A percentile compares a stretch with the other conserved stretches of the same genome.
Evolutionary conservation across 92 coral and sea anemone species (phyloP).

Genomic region (Ricordea florida): DNA sequence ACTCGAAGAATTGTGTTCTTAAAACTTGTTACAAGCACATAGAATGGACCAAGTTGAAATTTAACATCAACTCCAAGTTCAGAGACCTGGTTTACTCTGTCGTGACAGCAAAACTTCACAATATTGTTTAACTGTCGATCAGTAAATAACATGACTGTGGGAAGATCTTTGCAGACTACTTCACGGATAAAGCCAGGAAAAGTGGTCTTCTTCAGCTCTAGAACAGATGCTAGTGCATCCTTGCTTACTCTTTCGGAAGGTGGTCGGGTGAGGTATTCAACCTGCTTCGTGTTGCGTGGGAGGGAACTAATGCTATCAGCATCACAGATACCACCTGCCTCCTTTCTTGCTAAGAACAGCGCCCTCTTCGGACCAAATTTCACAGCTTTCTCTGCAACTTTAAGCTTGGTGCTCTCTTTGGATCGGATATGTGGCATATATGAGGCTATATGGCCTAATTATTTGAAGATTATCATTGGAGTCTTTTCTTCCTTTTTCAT

Average conservation of each 20-base stretch:
- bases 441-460: no score
- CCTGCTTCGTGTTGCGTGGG: conserved; percentile 40
- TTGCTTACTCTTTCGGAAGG: conserved; percentile 3
- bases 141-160: conserved; percentile 39
- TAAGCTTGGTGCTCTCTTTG: conserved; percentile 26
- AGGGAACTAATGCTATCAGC: conserved; percentile 28
- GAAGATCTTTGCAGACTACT: conserved; percentile 60
- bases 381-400: neutral
- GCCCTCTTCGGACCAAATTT: conserved; percentile 41
- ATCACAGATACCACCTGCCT: conserved; percentile 36
- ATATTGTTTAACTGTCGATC: conserved; percentile 35
- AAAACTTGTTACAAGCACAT: conserved; percentile 33
- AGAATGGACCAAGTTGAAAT: conserved; percentile 55
- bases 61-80: conserved; percentile 55
- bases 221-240: conserved; percentile 58
- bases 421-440: conserved; percentile 15
- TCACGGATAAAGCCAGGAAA: conserved; percentile 55
- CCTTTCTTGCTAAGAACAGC: conserved; percentile 16
- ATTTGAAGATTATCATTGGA: no score
- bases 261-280: conserved; percentile 9
- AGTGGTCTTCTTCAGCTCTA: conserved; percentile 54
- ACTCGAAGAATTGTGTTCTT: conserved; percentile 31
- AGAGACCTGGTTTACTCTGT: conserved; percentile 25
- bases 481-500: no score
- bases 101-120: conserved; percentile 43